Evolutionary conservation across 2,888 invertebrate genomes (phyloP), one percentile per base, ranked within the genome.

Genomic region (Piscicola geometra): DNA sequence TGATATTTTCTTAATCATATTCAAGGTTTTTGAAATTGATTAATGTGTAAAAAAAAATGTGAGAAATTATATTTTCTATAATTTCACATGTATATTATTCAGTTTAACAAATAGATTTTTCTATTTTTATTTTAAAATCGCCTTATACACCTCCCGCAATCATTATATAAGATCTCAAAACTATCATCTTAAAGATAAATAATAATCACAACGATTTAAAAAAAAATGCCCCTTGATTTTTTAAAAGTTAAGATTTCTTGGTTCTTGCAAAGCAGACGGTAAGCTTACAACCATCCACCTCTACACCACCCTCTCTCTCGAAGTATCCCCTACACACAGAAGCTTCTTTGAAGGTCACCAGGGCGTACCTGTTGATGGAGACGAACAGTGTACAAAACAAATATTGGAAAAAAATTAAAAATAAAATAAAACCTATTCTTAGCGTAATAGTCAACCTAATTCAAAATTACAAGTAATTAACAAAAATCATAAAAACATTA

Each of bases 281-380:
- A 21, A 56, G 60, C 25, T 56, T 56, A 25, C 21, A 56, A 21
- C 60, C 60, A 56, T 56, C 60, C 21, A 56, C 3, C 25, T 73
- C 73, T 5, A 73, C 52, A 18, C 5, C 0, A 12, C 35, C 52
- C 2, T 32, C 21, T 64, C 33, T 35, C 64, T 64, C 56, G 5
- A 36, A 56, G n/a, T 60, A 28, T 1, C 36, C 30, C 36, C 33
- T 73, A 33, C 64, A 33, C 1, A 12, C 35, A 0, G n/a, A 35
- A 33, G 56, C 73, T 21, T 73, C 64, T 33, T 56, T 30, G 30
- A 36, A 73, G 1, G n/a, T n/a, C 5, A 73, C 36, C 25, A 73
- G 64, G 3, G 73, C 73, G 28, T 64, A 73, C 21, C 73, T 73
- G 28, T 28, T 50, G 32, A 21, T 28, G 15, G 2, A 21, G 18